Evolutionary conservation across 2,113 vertebrate species (phyloP).

Genomic region (Lepus americanus): DNA sequence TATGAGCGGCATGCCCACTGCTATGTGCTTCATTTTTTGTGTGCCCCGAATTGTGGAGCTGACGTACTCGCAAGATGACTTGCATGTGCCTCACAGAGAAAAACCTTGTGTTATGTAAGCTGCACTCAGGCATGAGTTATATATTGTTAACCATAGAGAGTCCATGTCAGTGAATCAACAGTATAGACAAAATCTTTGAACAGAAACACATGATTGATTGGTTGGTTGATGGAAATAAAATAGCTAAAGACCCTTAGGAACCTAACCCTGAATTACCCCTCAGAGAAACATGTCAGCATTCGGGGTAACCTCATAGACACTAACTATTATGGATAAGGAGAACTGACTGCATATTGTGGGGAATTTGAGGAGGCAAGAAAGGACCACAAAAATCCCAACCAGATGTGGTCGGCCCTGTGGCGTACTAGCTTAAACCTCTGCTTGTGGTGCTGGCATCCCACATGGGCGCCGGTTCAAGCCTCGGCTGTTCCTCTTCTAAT

Average conservation of each 20-base stretch:
- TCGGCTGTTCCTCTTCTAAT: too few species aligned
- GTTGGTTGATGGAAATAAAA: neutral
- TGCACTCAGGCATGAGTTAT: neutral
- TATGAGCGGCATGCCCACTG: neutral
- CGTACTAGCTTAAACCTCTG: too few species aligned
- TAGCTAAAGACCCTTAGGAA: neutral
- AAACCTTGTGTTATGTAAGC: neutral
- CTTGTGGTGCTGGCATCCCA: too few species aligned
- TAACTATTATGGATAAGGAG: neutral
- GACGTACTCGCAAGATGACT: neutral
- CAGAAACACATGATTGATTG: neutral
- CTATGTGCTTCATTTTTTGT: neutral
- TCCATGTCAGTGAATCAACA: neutral
- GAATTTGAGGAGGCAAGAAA: neutral
- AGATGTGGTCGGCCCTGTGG: neutral
- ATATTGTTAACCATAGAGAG: neutral
- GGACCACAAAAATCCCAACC: neutral
- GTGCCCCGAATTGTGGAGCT: neutral
- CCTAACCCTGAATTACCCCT: neutral
- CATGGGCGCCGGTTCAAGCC: too few species aligned
- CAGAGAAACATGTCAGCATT: neutral
- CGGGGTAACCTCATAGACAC: neutral
- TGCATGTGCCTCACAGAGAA: neutral
- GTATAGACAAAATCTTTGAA: neutral
- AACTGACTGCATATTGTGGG: neutral